Evolutionary conservation across 2,888 invertebrate genomes (phyloP).

Genomic region (Orthosia cruda): DNA sequence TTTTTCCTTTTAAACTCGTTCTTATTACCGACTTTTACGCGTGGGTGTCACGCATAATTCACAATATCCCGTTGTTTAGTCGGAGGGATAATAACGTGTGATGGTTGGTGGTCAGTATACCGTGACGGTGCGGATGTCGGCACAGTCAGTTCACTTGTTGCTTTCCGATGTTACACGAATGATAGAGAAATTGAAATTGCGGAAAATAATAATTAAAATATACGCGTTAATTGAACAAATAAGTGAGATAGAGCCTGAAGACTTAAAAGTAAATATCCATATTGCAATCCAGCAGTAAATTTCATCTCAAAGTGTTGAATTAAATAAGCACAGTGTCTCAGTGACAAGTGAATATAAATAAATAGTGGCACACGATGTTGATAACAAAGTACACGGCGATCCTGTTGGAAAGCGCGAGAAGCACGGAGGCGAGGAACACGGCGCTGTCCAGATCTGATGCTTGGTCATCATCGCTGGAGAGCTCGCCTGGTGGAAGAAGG

Average conservation of each 20-base stretch:
- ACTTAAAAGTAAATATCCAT: neutral
- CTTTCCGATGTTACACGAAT: constrained; percentile 72
- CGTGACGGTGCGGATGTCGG: constrained; percentile 82
- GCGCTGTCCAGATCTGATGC: constrained; percentile 76
- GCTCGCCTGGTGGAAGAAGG: constrained; percentile 78
- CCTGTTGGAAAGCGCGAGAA: constrained; percentile 93
- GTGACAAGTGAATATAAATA: constrained; percentile 59
- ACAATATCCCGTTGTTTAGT: constrained; percentile 87
- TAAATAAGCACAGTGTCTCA: constrained; percentile 48
- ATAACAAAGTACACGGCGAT: constrained; percentile 94
- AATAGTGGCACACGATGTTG: constrained; percentile 89
- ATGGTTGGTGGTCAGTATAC: constrained; percentile 81
- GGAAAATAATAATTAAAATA: constrained; percentile 25
- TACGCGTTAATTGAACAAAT: neutral
- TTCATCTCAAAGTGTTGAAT: constrained; percentile 34
- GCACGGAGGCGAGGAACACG: constrained; percentile 84
- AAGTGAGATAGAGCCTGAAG: constrained; percentile 12
- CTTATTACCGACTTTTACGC: constrained; percentile 66
- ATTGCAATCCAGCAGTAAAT: constrained; percentile 22
- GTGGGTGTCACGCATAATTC: constrained; percentile 88
- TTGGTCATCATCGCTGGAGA: constrained; percentile 84
- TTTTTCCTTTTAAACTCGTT: constrained; percentile 63
- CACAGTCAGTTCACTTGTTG: constrained; percentile 75
- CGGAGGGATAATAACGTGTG: constrained; percentile 82
- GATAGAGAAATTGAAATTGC: constrained; percentile 50